phyloP scores from a whole-genome alignment of 2,113 vertebrate genomes.

The Paradisaea rubra region DNA sequence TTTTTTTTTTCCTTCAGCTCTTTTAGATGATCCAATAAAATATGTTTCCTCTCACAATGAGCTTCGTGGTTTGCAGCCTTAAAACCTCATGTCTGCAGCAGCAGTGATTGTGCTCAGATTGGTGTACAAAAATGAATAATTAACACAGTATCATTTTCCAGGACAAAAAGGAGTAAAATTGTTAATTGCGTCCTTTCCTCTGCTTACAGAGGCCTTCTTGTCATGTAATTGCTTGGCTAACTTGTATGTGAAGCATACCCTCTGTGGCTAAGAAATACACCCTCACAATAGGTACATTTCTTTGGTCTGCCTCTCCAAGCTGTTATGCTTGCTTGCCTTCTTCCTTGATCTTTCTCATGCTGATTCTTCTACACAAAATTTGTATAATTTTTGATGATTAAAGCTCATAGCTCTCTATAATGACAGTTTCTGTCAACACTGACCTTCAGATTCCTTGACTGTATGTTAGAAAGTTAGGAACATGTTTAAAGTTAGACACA shows the following conservation, averaged over 20 bases:
- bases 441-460: neutral
- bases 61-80: neutral
- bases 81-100: neutral
- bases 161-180: neutral
- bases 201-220: neutral
- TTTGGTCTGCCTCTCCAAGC: neutral
- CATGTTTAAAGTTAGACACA: neutral
- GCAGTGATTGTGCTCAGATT: neutral
- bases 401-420: neutral
- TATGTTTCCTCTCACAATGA: neutral
- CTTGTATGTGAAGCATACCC: neutral
- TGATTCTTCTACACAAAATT: neutral
- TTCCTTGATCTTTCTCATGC: neutral
- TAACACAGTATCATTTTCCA: neutral
- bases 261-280: neutral
- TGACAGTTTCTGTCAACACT: neutral
- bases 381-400: neutral
- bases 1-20: neutral
- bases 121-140: neutral
- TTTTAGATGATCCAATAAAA: neutral
- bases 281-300: neutral
- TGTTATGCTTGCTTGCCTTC: neutral
- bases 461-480: neutral
- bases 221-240: neutral
- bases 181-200: neutral